Evolutionary conservation across 2,888 invertebrate species (phyloP), one percentile per base, ranked within the genome.

Genomic region (Neria commutata): DNA sequence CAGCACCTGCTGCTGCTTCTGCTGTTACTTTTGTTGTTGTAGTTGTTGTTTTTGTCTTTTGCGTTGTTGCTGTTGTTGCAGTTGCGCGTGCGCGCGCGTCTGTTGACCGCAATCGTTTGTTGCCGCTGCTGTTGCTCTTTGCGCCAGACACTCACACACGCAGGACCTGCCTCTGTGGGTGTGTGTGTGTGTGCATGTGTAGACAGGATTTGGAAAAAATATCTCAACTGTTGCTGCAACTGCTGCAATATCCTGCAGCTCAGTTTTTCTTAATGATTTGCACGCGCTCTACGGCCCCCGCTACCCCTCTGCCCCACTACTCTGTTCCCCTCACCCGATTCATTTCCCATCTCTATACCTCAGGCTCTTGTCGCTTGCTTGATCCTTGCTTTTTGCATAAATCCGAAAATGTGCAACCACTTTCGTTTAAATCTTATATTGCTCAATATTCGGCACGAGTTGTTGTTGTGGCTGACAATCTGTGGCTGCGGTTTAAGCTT

Each of bases 81-180:
- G 19, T 58, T 16, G 37, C 60, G 58, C 63, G 54, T 67, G 29
- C 17, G 69, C 71, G 72, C 74, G 74, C 69, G 62, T 66, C 72
- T 73, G 65, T 71, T 73, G 71, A 72, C 72, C 72, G 74, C 72
- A 74, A 72, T 71, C 71, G 69, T 26, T 63, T 65, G 66, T 66
- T 66, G 66, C n/a, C 24, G 54, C 46, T 46, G 33, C 46, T 33
- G 29, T 3, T 11, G 25, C 46, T 33, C 47, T 47, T 54, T 54
- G 50, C 45, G 40, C 6, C 11, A 48, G n/a, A 48, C 25, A 26
- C 26, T 17, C 19, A 45, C 19, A 19, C 19, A 26, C n/a, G n/a
- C n/a, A n/a, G n/a, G 29, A 21, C 24, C 57, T 51, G 54, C 37
- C 52, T 61, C 57, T 24, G 21, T 26, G 42, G 54, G 57, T n/a